phyloP scores from a whole-genome alignment of 1,140 invertebrate species.

The Riptortus pedestris region DNA sequence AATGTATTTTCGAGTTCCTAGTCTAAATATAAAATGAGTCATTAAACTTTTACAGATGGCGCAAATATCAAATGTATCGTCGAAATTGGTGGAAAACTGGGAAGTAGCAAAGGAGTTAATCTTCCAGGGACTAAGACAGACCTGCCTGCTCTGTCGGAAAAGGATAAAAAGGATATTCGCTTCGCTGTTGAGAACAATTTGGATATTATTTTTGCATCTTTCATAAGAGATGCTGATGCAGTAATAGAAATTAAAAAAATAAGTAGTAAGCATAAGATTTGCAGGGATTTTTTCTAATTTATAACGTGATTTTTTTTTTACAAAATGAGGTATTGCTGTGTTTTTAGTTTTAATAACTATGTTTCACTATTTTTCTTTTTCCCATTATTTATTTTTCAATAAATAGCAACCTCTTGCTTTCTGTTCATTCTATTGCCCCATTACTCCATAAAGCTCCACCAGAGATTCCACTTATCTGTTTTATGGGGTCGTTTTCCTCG shows the following conservation, averaged over 20 bases:
- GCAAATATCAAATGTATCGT: slow-evolving; percentile 42
- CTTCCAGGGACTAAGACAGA: slow-evolving; percentile 89
- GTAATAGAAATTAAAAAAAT: slow-evolving; percentile 77
- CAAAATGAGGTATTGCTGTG: not conserved
- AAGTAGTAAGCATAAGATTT: slow-evolving; percentile 9
- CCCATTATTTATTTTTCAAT: no score
- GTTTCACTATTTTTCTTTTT: not conserved
- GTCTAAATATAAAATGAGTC: no score
- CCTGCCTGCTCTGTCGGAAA: slow-evolving; percentile 93
- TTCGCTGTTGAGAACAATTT: slow-evolving; percentile 91
- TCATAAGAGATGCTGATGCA: slow-evolving; percentile 85
- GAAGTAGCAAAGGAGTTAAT: slow-evolving; percentile 92
- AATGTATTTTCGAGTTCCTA: no score
- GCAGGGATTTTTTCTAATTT: no score
- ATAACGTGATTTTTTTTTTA: not conserved
- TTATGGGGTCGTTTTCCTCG: no score
- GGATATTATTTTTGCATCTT: slow-evolving; percentile 98
- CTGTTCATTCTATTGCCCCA: no score
- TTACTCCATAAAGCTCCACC: no score
- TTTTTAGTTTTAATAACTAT: not conserved
- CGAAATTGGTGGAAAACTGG: slow-evolving; percentile 78
- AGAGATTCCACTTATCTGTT: no score
- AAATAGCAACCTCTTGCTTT: no score
- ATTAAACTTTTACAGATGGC: not conserved
- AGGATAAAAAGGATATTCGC: slow-evolving; percentile 85